phyloP scores from a whole-genome alignment of 2,888 invertebrate species.

The Lasius platythorax region DNA sequence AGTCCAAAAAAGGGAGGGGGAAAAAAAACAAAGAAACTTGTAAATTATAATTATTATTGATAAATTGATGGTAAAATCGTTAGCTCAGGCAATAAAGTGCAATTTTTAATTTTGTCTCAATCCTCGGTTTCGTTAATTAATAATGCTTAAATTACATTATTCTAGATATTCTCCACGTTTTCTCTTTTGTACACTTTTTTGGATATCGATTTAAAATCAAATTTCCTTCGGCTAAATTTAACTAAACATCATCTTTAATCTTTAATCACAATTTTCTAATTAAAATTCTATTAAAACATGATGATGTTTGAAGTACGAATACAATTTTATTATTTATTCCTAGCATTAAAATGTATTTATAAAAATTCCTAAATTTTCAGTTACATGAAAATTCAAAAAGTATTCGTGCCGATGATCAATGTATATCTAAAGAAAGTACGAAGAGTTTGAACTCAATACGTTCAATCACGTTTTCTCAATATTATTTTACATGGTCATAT shows the following conservation, averaged over 20 bases:
- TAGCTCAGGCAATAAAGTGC: background rate
- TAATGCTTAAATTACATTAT: background rate
- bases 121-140: background rate
- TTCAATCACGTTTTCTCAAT: background rate
- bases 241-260: background rate
- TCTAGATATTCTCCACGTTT: background rate
- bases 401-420: background rate
- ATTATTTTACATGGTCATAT: background rate
- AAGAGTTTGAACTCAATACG: background rate
- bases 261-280: background rate
- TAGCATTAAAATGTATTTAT: background rate
- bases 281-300: background rate
- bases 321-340: background rate
- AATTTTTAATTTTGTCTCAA: constrained; percentile 5
- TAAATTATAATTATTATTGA: constrained; percentile 6
- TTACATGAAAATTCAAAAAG: background rate
- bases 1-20: background rate
- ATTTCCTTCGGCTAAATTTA: background rate
- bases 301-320: background rate
- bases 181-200: background rate
- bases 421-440: background rate
- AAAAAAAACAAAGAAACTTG: background rate
- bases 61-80: background rate
- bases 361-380: background rate
- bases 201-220: background rate